These are phyloP conservation scores for Arctopsyche grandis DNA, from an alignment of 1,140 invertebrate species.

Conservation along the genomic window DNA sequence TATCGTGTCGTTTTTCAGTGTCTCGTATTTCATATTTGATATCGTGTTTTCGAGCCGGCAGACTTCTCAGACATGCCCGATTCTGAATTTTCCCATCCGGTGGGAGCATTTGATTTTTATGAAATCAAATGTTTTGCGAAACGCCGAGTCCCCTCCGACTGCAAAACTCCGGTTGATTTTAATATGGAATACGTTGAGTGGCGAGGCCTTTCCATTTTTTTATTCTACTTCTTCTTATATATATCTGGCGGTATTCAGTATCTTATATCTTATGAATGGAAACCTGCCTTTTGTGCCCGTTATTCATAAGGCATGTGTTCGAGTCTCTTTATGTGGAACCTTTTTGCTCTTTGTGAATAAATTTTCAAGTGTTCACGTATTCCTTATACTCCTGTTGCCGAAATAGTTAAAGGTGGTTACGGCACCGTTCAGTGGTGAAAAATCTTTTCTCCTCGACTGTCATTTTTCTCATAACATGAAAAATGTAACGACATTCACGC, in stretches of 20 bases:
- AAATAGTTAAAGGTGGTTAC: conserved; percentile 40
- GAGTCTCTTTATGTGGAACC: conserved; percentile 45
- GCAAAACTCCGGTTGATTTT: conserved; percentile 24
- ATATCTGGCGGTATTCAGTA: conserved; percentile 40
- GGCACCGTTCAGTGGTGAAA: conserved; percentile 3
- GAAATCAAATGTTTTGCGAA: conserved; percentile 37
- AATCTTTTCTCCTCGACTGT: conserved; percentile 14
- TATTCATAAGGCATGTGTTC: conserved; percentile 46
- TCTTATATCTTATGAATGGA: conserved; percentile 47
- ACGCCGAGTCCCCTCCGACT: background rate
- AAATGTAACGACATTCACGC: too few relatives aligned
- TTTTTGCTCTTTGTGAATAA: conserved; percentile 46
- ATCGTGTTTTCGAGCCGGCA: background rate
- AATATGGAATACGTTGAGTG: conserved; percentile 33
- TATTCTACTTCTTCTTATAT: background rate
- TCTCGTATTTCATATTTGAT: conserved; percentile 20
- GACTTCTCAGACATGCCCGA: conserved; percentile 4
- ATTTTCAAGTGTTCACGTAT: conserved; percentile 46
- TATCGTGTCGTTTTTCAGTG: background rate
- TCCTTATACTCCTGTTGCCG: conserved; percentile 41
- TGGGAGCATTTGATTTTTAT: conserved; percentile 33
- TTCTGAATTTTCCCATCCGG: background rate
- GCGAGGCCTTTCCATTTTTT: conserved; percentile 21
- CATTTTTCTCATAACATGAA: too few relatives aligned
- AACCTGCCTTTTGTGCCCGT: conserved; percentile 43